Evolutionary conservation across 1,140 invertebrate species (phyloP).

Genomic region (Thaumatotibia leucotreta): DNA sequence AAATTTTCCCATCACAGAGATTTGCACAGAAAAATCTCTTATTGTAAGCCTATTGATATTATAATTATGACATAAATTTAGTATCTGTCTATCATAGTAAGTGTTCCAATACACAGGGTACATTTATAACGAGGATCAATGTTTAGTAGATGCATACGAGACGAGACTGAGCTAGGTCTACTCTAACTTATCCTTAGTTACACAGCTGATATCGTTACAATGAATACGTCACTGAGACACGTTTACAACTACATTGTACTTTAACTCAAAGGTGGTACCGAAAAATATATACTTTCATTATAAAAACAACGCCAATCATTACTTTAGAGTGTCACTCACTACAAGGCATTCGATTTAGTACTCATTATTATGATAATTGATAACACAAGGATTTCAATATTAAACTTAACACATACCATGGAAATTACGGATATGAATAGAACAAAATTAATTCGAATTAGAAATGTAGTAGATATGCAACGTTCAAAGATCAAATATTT

Average conservation of each 20-base stretch:
- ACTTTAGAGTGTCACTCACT: slow-evolving; percentile 62
- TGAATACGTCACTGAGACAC: slow-evolving; percentile 65
- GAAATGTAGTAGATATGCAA: slow-evolving; percentile 75
- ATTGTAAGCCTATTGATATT: slow-evolving; percentile 70
- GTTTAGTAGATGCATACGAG: slow-evolving; percentile 62
- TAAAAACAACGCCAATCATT: slow-evolving; percentile 65
- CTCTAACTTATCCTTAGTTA: slow-evolving; percentile 59
- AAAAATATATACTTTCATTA: slow-evolving; percentile 70
- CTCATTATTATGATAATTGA: slow-evolving; percentile 60
- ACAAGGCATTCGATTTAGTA: slow-evolving; percentile 54
- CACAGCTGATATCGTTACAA: slow-evolving; percentile 58
- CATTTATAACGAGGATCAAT: slow-evolving; percentile 45
- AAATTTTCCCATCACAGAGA: slow-evolving; percentile 72
- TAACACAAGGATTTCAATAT: slow-evolving; percentile 54
- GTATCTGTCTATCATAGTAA: slow-evolving; percentile 60
- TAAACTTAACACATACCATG: slow-evolving; percentile 59
- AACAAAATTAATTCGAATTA: slow-evolving; percentile 68
- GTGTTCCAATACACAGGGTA: slow-evolving; percentile 49
- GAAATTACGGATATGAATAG: slow-evolving; percentile 67
- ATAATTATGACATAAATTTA: slow-evolving; percentile 57
- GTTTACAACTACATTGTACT: slow-evolving; percentile 72
- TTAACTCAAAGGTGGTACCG: slow-evolving; percentile 75
- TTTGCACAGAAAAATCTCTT: slow-evolving; percentile 66
- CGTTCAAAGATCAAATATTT: slow-evolving; percentile 62
- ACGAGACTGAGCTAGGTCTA: slow-evolving; percentile 67